Evolutionary conservation across 2,797 vertebrate species (phyloP).

Genomic region (Sternotherus odoratus): DNA sequence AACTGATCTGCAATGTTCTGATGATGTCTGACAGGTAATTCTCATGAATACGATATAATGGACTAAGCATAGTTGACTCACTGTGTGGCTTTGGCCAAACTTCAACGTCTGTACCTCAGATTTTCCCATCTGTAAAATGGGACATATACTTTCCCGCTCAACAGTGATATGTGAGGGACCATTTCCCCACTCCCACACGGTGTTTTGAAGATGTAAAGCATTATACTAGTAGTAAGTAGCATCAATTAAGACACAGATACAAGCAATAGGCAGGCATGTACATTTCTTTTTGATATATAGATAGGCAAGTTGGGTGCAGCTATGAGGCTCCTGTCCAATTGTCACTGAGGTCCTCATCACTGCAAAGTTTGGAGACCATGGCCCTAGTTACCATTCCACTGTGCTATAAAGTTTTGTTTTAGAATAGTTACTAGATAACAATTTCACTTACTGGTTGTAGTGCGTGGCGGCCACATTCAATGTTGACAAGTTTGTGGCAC

Average conservation of each 20-base stretch:
- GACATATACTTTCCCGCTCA: not conserved
- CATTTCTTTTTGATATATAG: not conserved
- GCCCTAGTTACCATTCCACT: not conserved
- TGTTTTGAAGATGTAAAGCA: not conserved
- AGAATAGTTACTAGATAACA: not conserved
- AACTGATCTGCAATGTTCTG: not conserved
- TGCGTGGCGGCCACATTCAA: slow-evolving; percentile 91
- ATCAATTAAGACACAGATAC: not conserved
- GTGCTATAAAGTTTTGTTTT: not conserved
- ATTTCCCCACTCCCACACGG: not conserved
- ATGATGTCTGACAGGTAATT: not conserved
- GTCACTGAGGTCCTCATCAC: not conserved
- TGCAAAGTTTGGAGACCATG: not conserved
- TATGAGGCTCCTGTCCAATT: not conserved
- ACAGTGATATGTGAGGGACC: not conserved
- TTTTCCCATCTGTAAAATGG: not conserved
- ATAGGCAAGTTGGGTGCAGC: not conserved
- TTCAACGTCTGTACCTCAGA: not conserved
- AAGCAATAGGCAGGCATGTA: not conserved
- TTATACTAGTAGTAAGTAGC: accelerated
- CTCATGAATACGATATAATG: not conserved
- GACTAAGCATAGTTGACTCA: not conserved
- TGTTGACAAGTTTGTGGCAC: slow-evolving; percentile 95
- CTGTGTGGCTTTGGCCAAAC: not conserved
- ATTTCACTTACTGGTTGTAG: slow-evolving; percentile 80